Base-by-base conservation (phyloP, 2,113 vertebrate species). In the Vimba vimba region DNA sequence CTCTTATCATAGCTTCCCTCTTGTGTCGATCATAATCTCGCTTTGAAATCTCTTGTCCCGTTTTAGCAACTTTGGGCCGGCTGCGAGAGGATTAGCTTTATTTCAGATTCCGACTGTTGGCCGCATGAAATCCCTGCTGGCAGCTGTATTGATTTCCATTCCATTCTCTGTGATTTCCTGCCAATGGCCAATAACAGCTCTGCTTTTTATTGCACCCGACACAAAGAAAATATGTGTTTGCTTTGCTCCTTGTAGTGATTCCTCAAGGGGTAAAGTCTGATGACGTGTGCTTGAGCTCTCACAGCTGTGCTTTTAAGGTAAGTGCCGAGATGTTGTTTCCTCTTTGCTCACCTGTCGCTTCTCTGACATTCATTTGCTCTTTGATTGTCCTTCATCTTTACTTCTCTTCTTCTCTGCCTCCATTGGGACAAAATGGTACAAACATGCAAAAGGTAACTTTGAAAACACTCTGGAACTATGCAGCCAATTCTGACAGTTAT, bases 61-160 rank as follows among this genome's bases (percentile, higher is more conserved):
- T 59, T 87, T 89, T 89, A 89, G 82, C 47, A 71, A 84, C 30
- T 85, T 86, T 82, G 62, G 27, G 23, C 1, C 7, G 23, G 55
- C 30, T 89, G 60, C 45, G 77, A 82, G 83, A 36, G 73, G 88
- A 89, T 89, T 87, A 85, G 64, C 76, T 85, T 89, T 62, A 86
- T 77, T 86, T 87, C 19, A 23, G 68, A 79, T 52, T 71, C n/a
- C 36, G 30, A 69, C 47, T 47, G 50, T 59, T 55, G 43, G 75
- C 30, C 4, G 15, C 52, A 33, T 64, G 43, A 55, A 79, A 85
- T 73, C 71, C 85, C 77, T 25, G 47, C 76, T 84, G 87, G 83
- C 83, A 85, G 59, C 59, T 74, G n/a, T 85, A 89, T 89, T 79
- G 88, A 89, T 89, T 89, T 87, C 88, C 43, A 82, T 89, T 86